Percentiles rank a stretch among this genome's conserved stretches.
Evolutionary conservation across 2,888 invertebrate genomes (phyloP).

Genomic region (Theretra japonica): DNA sequence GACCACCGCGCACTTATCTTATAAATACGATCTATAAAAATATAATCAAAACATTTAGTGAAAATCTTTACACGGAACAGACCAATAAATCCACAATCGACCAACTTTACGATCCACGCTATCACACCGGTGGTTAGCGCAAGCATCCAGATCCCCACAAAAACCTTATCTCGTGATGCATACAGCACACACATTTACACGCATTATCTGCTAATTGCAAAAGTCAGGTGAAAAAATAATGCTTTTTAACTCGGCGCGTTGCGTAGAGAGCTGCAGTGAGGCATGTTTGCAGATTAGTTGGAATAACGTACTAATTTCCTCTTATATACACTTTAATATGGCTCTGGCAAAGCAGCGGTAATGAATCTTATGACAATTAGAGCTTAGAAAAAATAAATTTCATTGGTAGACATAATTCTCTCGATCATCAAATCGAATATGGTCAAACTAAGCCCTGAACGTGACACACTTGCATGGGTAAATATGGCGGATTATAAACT

Average conservation of each 20-base stretch:
- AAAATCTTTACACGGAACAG: neutral
- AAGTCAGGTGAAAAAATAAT: conserved; percentile 29
- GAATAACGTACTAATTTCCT: neutral
- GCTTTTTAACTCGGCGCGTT: neutral
- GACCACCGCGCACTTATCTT: too few relatives aligned
- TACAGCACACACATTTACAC: conserved; percentile 34
- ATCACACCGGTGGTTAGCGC: neutral
- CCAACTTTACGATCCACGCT: conserved; percentile 3
- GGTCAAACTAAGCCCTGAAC: too few relatives aligned
- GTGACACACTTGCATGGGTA: too few relatives aligned
- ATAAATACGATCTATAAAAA: too few relatives aligned
- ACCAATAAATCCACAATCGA: neutral
- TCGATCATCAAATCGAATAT: too few relatives aligned
- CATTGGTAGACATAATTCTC: too few relatives aligned
- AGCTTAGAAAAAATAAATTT: too few relatives aligned
- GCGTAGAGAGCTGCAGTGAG: neutral
- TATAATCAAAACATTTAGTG: too few relatives aligned
- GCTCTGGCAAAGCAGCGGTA: neutral
- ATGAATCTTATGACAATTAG: neutral
- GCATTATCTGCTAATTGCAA: conserved; percentile 39
- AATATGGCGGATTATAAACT: too few relatives aligned
- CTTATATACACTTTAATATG: neutral
- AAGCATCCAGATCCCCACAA: neutral
- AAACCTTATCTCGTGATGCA: conserved; percentile 29
- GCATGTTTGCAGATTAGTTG: neutral